A percentile compares a stretch with the other conserved stretches of the same genome.
These are phyloP conservation scores for Eubucco bourcierii DNA, from an alignment of 2,113 vertebrate species.

Conservation along the genomic window DNA sequence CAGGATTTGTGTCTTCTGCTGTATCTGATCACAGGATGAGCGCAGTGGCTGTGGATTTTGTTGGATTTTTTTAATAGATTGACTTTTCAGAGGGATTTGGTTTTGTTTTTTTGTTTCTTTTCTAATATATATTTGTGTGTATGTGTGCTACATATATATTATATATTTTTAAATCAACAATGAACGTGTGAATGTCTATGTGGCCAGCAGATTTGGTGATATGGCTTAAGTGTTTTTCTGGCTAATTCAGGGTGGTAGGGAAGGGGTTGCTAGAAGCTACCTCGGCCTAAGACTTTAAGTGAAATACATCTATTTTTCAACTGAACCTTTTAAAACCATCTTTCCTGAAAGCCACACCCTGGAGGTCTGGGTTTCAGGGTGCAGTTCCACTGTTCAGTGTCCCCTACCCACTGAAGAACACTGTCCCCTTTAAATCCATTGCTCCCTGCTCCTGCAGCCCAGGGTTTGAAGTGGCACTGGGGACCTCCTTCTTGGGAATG, in stretches of 20 bases:
- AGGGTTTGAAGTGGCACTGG: not conserved
- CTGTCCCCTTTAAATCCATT: not conserved
- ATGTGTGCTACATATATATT: slow-evolving; percentile 18
- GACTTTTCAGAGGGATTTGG: slow-evolving; percentile 31
- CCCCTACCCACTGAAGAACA: not conserved
- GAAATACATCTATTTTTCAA: slow-evolving; percentile 19
- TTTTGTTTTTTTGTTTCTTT: slow-evolving; percentile 2
- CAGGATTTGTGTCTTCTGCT: slow-evolving; percentile 41
- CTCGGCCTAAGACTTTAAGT: not conserved
- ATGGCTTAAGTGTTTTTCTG: not conserved
- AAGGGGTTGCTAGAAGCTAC: not conserved
- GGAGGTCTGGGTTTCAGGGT: slow-evolving; percentile 12
- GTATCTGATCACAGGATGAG: not conserved
- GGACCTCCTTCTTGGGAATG: not conserved
- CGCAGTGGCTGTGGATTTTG: slow-evolving; percentile 17
- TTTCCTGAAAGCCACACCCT: not conserved
- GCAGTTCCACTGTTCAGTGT: not conserved
- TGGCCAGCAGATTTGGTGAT: not conserved
- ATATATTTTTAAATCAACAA: slow-evolving; percentile 63
- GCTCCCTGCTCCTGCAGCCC: not conserved
- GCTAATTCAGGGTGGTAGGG: not conserved
- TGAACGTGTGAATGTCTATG: slow-evolving; percentile 24
- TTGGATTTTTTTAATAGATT: not conserved
- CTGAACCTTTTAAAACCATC: not conserved
- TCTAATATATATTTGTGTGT: slow-evolving; percentile 62